These are phyloP conservation scores for Drosophila mimetica DNA, from an alignment of 2,888 invertebrate species.

Conservation along the genomic window DNA sequence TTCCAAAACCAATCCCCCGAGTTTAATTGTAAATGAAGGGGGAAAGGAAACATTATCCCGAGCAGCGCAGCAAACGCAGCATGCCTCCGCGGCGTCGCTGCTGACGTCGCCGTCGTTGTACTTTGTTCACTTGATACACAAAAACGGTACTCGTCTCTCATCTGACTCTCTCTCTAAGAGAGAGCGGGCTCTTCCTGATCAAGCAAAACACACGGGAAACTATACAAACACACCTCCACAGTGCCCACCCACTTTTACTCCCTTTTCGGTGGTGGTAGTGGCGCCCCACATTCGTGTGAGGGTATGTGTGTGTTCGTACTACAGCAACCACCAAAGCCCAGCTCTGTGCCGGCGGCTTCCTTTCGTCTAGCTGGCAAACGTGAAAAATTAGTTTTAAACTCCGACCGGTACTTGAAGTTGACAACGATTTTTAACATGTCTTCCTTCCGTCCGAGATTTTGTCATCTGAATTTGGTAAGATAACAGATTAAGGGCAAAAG, in stretches of 20 bases:
- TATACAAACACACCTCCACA: slow-evolving; percentile 41
- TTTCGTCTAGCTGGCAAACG: slow-evolving; percentile 63
- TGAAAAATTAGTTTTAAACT: slow-evolving; percentile 44
- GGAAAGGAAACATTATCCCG: slow-evolving; percentile 18
- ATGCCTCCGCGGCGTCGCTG: slow-evolving; percentile 41
- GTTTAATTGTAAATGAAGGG: slow-evolving; percentile 1
- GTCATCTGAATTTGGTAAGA: slow-evolving; percentile 10
- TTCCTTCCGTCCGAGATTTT: slow-evolving; percentile 57
- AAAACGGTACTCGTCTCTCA: slow-evolving; percentile 46
- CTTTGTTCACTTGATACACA: slow-evolving; percentile 53
- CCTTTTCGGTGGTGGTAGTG: slow-evolving; percentile 63
- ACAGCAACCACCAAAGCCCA: slow-evolving; percentile 75
- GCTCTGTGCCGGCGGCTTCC: slow-evolving; percentile 68
- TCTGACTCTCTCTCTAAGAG: slow-evolving; percentile 40
- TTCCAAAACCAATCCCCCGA: slow-evolving; percentile 6
- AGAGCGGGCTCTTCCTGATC: slow-evolving; percentile 54
- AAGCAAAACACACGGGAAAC: slow-evolving; percentile 62
- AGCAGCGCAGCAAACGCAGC: slow-evolving; percentile 38
- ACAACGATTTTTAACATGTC: slow-evolving; percentile 70
- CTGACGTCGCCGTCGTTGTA: slow-evolving; percentile 23
- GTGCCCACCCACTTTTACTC: slow-evolving; percentile 50
- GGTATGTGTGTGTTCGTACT: slow-evolving; percentile 38
- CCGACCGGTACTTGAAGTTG: slow-evolving; percentile 64
- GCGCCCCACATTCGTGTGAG: slow-evolving; percentile 66
- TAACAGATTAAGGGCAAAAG: neutral